Conservation (phyloP, 2,888 invertebrate genomes). For the Mechanitis messenoides region DNA sequence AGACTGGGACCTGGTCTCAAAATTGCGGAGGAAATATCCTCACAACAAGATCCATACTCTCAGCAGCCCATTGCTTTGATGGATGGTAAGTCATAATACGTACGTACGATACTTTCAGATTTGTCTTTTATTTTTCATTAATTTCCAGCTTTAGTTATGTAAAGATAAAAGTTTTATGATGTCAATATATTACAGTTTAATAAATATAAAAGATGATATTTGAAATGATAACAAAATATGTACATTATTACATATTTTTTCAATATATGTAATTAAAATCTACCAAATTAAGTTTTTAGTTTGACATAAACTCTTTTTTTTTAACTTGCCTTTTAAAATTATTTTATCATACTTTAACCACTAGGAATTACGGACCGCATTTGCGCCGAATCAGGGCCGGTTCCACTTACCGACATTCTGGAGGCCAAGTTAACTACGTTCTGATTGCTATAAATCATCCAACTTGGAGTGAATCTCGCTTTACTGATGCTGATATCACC, state of each 20-base stretch:
- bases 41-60: conserved; percentile 36
- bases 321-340: too few species aligned
- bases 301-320: neutral
- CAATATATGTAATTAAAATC: too few species aligned
- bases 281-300: too few species aligned
- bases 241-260: too few species aligned
- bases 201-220: too few species aligned
- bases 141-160: neutral
- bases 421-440: conserved; percentile 42
- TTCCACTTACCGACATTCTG: conserved; percentile 41
- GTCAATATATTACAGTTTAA: too few species aligned
- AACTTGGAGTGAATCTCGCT: conserved; percentile 29
- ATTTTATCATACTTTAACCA: conserved; percentile 1
- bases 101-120: neutral
- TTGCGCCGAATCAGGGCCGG: conserved; percentile 52
- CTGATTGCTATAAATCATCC: conserved; percentile 41
- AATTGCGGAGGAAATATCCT: conserved; percentile 43
- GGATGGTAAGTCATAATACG: conserved; percentile 30
- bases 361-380: conserved; percentile 33
- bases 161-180: too few species aligned
- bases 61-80: conserved; percentile 44
- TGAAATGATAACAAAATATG: too few species aligned
- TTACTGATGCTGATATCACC: conserved; percentile 43
- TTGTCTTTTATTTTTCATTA: neutral
- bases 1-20: conserved; percentile 38